Base-by-base conservation (phyloP, 2,797 vertebrate genomes). In the Bovichtus diacanthus region DNA sequence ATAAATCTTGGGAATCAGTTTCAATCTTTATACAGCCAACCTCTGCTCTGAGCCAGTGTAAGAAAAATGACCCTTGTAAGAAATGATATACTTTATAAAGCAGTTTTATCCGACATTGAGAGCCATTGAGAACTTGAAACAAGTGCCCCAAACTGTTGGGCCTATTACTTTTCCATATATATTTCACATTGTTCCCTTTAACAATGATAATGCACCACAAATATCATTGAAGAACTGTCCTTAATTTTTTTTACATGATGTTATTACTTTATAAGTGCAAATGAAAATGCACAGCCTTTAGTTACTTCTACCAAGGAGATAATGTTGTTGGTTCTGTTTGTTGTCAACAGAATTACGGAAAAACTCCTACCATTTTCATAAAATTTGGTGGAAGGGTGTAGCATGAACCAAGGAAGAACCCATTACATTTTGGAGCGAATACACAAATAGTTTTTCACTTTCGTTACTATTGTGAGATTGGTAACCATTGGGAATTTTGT, bases 111-210 rank as follows among this genome's bases (percentile, higher is more conserved):
- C 0, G 0, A 59, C 18, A 34, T 38, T 67, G 31, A 31, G 31
- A n/a, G 31, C 2, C 29, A 46, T 16, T 29, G 53, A 79, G n/a
- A 71, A 56, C 19, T 21, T 59, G 34, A 51, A 64, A 46, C 12
- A 43, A 41, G 47, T 44, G 39, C 15, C 56, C 7, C 10, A 25
- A 34, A 27, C 46, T 36, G 31, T 46, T 61, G 31, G 46, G 21
- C 29, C 11, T 60, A 18, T 69, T 51, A 29, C 13, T 51, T 69
- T 61, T 49, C 11, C 15, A 60, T 41, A 25, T 70, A 41, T 38
- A 64, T 76, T 64, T 80, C 56, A 55, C 41, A 60, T 36, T 44
- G 31, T 64, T 65, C 25, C 4, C 6, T 56, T 51, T 44, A 60
- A 76, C 38, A 67, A 34, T 38, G 21, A 55, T 25, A 70, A 44